Percentiles rank a stretch among this genome's conserved stretches.
phyloP scores from a whole-genome alignment of 2,888 invertebrate species.

The Taenaris catops region DNA sequence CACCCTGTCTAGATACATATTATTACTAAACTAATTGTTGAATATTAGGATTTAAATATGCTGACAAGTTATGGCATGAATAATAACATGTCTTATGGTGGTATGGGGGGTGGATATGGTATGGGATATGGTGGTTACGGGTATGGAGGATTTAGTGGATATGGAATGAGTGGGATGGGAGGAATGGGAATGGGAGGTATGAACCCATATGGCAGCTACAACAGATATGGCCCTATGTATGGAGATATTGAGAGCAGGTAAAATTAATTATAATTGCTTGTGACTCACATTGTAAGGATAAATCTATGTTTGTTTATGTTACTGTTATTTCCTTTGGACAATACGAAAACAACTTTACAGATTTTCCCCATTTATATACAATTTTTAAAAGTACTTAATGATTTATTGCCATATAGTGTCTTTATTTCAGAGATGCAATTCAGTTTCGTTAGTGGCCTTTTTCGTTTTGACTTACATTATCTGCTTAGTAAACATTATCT shows the following conservation, averaged over 20 bases:
- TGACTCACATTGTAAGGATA: conserved; percentile 14
- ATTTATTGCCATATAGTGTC: too few species aligned
- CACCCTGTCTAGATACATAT: too few species aligned
- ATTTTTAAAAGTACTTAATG: too few species aligned
- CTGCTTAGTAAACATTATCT: too few species aligned
- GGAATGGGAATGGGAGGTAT: conserved; percentile 26
- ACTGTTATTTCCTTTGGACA: too few species aligned
- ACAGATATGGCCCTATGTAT: conserved; percentile 62
- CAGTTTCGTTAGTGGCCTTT: too few species aligned
- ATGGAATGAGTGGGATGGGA: conserved; percentile 31
- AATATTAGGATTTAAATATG: conserved; percentile 40
- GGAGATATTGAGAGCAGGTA: conserved; percentile 83
- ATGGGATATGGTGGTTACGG: conserved; percentile 30
- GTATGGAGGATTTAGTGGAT: conserved; percentile 34
- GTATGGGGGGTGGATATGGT: conserved; percentile 31
- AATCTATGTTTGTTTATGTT: conserved; percentile 4
- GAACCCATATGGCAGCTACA: conserved; percentile 59
- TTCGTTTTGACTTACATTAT: too few species aligned
- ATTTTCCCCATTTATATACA: too few species aligned
- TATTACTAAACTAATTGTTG: too few species aligned
- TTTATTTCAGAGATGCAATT: too few species aligned
- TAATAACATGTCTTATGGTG: conserved; percentile 33
- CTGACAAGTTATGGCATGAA: conserved; percentile 47
- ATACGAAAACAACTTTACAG: too few species aligned
- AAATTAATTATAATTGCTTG: conserved; percentile 23